Percentiles rank a stretch among this genome's conserved stretches.
Evolutionary conservation across 2,888 invertebrate species (phyloP).

Genomic region (Bruchidius siliquastri): DNA sequence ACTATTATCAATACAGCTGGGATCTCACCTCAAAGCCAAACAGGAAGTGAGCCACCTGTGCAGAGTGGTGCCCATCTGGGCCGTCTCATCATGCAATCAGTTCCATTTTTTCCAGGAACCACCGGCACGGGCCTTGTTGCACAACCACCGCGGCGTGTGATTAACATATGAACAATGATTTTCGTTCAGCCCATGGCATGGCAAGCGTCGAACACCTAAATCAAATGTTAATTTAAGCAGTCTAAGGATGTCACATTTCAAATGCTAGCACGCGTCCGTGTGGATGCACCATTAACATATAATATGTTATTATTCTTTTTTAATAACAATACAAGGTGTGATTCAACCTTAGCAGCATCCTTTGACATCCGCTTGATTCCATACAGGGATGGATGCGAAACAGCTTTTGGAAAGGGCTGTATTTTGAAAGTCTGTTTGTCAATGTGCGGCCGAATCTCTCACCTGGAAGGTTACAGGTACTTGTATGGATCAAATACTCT

Average conservation of each 20-base stretch:
- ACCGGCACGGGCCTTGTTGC: not conserved
- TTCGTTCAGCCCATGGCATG: slow-evolving; percentile 41
- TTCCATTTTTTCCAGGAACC: not conserved
- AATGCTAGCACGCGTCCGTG: slow-evolving; percentile 30
- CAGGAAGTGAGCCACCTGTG: not conserved
- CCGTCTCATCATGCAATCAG: not conserved
- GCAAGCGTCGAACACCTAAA: slow-evolving; percentile 39
- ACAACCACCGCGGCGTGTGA: slow-evolving; percentile 11
- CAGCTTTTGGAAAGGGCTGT: too few species aligned
- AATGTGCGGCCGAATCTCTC: too few species aligned
- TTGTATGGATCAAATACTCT: too few species aligned
- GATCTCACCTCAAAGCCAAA: too few species aligned
- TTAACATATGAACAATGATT: slow-evolving; percentile 48
- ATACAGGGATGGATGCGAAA: not conserved
- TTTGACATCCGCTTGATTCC: not conserved
- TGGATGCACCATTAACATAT: slow-evolving; percentile 46
- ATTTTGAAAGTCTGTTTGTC: too few species aligned
- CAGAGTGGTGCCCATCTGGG: not conserved
- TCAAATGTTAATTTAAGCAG: slow-evolving; percentile 47
- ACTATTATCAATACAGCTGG: too few species aligned
- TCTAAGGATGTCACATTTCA: slow-evolving; percentile 44
- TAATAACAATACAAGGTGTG: slow-evolving; percentile 49
- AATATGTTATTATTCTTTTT: slow-evolving; percentile 50
- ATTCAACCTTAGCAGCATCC: slow-evolving; percentile 30
- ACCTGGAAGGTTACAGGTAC: too few species aligned